Base-by-base conservation (phyloP, 1,140 invertebrate genomes). In the Philotrypesis tridentata region DNA sequence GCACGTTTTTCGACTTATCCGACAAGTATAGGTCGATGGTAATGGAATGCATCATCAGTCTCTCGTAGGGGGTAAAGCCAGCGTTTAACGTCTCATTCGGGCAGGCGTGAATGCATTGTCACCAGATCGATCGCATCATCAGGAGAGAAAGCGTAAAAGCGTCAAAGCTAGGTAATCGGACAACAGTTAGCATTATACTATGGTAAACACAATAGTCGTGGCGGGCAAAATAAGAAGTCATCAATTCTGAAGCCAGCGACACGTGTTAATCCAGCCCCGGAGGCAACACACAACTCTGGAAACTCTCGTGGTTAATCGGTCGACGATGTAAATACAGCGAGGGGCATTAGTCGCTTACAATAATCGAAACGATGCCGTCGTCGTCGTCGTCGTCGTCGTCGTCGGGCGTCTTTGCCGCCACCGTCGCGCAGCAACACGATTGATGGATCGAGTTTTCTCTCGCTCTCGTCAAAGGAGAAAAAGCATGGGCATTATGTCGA, bases 391-490 rank as follows among this genome's bases (percentile, higher is more conserved):
- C n/a, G 74, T 65, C 31, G 33, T n/a, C 25, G 43, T 5, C 21
- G 21, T 12, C 25, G 25, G n/a, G n/a, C n/a, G n/a, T n/a, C n/a
- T n/a, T n/a, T n/a, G n/a, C n/a, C n/a, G n/a, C n/a, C n/a, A n/a
- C n/a, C n/a, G n/a, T n/a, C n/a, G n/a, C n/a, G n/a, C n/a, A n/a
- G n/a, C n/a, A n/a, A n/a, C 25, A 25, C 23, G 27, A 76, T 76
- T 76, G 74, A 76, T 76, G 29, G 60, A 65, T 76, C 31, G 60
- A 63, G n/a, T 40, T 37, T 37, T 37, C 33, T 55, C 48, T 55
- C 43, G 12, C 33, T 37, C 33, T 48, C 43, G 48, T 5, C 12
- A 55, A 6, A 21, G 48, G 17, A n/a, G n/a, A 55, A 55, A 55
- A 55, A 55, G 48, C 48, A 5, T 55, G 17, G 48, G 48, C 48